Evolutionary conservation across 2,888 invertebrate genomes (phyloP), one percentile per base, ranked within the genome.

Genomic region (Coremacera marginata): DNA sequence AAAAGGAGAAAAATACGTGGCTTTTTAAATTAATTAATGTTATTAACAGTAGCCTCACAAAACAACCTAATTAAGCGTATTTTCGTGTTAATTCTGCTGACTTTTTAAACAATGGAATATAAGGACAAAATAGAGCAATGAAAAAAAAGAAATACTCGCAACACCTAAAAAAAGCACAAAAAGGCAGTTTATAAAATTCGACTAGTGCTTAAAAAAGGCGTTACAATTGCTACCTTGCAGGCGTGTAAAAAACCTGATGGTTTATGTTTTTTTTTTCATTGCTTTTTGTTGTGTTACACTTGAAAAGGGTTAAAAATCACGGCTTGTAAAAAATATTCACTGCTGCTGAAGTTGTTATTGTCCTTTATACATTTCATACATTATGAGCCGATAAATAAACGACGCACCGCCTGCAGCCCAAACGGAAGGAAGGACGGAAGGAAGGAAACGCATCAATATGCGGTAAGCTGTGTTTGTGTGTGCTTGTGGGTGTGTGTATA

Each of bases 371-470:
- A n/a, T n/a, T n/a, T 37, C 37, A 37, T 37, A 37, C 37, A 37
- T 7, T 37, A 37, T 55, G 55, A 55, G 55, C 55, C n/a, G 55
- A 55, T 37, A 37, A 37, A 37, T 7, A 37, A 37, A 37, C 5
- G 19, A 55, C 55, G 19, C 37, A 37, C 37, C 55, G n/a, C 55
- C 55, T n/a, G 55, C 55, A 19, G 55, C 19, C 55, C 16, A 55
- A 55, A 5, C 55, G 55, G 55, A 55, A 55, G 55, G 55, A 19
- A 49, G 71, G 57, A 73, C 60, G 52, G 51, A 60, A 19, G 55
- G 71, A 67, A 76, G 76, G 71, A 72, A 76, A 44, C 25, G 44
- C 65, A 57, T 22, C 71, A 76, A 75, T 75, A 52, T 65, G 75
- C 67, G 52, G 51, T 55, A 22, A 16, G 67, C 57, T 70, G 65